Conservation (phyloP, 2,113 vertebrate species). For the Cisticola juncidis region DNA sequence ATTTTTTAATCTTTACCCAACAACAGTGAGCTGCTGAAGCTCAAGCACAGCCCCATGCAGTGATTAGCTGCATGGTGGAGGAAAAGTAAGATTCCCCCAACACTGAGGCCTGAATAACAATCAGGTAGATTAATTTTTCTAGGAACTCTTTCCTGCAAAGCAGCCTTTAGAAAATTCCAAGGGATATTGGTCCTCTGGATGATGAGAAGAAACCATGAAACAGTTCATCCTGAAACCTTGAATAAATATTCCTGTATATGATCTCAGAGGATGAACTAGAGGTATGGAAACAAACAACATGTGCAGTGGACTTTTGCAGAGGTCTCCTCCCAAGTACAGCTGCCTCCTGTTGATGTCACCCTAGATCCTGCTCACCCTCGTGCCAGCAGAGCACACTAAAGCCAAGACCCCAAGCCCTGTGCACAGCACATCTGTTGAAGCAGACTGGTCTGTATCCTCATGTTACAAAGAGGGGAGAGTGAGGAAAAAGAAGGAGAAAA, state of each 20-base stretch:
- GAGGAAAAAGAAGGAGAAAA: background rate
- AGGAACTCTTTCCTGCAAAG: background rate
- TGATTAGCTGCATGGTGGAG: background rate
- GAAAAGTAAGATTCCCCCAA: background rate
- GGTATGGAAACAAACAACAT: background rate
- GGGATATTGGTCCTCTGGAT: background rate
- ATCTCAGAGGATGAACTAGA: background rate
- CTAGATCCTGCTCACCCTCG: rapidly evolving
- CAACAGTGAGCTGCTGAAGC: background rate
- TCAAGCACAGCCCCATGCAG: background rate
- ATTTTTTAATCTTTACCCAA: constrained; percentile 29
- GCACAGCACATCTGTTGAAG: rapidly evolving
- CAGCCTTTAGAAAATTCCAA: background rate
- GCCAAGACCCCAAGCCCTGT: background rate
- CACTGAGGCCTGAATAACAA: background rate
- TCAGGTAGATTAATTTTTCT: background rate
- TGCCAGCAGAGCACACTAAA: background rate
- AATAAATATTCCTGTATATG: background rate
- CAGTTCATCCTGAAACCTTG: background rate
- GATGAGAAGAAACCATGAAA: background rate
- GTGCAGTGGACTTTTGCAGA: background rate
- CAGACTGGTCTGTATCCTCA: background rate
- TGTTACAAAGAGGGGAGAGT: background rate
- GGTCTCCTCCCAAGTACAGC: background rate
- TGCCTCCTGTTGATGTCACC: background rate